Evolutionary conservation across 1,140 invertebrate species (phyloP).

Genomic region (Leucophenga varia): DNA sequence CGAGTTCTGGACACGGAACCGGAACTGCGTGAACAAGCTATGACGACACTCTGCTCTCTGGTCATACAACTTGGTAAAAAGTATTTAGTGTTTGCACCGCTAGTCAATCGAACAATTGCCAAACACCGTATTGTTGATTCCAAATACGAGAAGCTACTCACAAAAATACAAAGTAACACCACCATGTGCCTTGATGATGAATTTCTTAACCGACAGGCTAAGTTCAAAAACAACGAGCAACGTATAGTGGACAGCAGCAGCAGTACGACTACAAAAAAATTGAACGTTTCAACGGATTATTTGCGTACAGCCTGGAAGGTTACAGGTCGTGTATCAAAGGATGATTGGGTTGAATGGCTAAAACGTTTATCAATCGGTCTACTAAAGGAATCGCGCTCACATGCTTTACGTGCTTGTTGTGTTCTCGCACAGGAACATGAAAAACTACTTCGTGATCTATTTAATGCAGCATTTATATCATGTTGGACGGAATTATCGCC

Average conservation of each 20-base stretch:
- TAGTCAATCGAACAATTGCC: conserved; percentile 80
- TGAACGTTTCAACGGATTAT: conserved; percentile 82
- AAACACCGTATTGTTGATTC: conserved; percentile 82
- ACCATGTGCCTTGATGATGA: conserved; percentile 69
- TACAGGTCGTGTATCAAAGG: conserved; percentile 86
- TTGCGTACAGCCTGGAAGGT: conserved; percentile 90
- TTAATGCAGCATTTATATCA: conserved; percentile 98
- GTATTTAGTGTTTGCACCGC: conserved; percentile 88
- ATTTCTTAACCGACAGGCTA: conserved; percentile 60
- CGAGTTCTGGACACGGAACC: conserved; percentile 82
- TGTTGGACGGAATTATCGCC: conserved; percentile 95
- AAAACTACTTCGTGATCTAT: conserved; percentile 90
- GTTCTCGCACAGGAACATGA: conserved; percentile 92
- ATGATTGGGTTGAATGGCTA: conserved; percentile 99
- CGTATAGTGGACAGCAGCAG: conserved; percentile 45
- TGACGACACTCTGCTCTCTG: conserved; percentile 89
- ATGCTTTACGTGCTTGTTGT: conserved; percentile 87
- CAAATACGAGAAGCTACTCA: conserved; percentile 76
- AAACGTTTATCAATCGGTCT: conserved; percentile 87
- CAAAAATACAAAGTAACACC: conserved; percentile 70
- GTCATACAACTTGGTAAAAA: conserved; percentile 87
- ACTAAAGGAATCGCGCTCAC: conserved; percentile 93
- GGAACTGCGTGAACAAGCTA: conserved; percentile 75
- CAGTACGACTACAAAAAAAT: conserved; percentile 73
- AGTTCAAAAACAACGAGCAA: conserved; percentile 63